A percentile compares a stretch with the other conserved stretches of the same genome.
phyloP scores from a whole-genome alignment of 2,113 vertebrate species.

The Chlamydotis undulata region DNA sequence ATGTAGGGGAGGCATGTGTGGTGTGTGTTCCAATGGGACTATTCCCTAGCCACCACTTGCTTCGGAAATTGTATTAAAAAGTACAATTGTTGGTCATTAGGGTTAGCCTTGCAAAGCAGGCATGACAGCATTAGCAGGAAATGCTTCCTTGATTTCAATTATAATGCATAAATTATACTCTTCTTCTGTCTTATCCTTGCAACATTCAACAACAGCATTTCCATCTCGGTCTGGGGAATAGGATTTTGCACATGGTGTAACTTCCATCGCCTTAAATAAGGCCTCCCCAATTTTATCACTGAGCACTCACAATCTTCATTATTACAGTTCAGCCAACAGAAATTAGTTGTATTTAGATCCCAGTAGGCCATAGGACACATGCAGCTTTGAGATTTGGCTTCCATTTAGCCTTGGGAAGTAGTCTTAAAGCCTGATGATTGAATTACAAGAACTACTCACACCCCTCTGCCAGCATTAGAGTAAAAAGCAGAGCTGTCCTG shows the following conservation, averaged over 20 bases:
- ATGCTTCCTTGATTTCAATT: slow-evolving; percentile 66
- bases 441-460: slow-evolving; percentile 39
- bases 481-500: slow-evolving; percentile 29
- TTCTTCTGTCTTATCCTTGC: background rate
- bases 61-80: slow-evolving; percentile 44
- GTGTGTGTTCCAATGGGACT: slow-evolving; percentile 24
- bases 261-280: slow-evolving; percentile 34
- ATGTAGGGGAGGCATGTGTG: slow-evolving; percentile 4
- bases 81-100: slow-evolving; percentile 67
- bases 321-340: slow-evolving; percentile 60
- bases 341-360: slow-evolving; percentile 60
- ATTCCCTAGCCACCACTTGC: slow-evolving; percentile 27
- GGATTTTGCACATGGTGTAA: slow-evolving; percentile 45
- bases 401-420: background rate
- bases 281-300: slow-evolving; percentile 43
- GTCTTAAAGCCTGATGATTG: background rate
- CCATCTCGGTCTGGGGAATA: slow-evolving; percentile 19
- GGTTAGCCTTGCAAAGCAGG: slow-evolving; percentile 58
- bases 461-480: background rate
- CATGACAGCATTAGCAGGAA: slow-evolving; percentile 53
- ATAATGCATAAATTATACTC: slow-evolving; percentile 45
- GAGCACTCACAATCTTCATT: slow-evolving; percentile 44
- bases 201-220: slow-evolving; percentile 16
- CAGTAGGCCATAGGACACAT: background rate
- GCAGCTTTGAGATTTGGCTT: slow-evolving; percentile 15